Evolutionary conservation across 2,797 vertebrate genomes (phyloP).

Genomic region (Xiphorhynchus erythropygius): DNA sequence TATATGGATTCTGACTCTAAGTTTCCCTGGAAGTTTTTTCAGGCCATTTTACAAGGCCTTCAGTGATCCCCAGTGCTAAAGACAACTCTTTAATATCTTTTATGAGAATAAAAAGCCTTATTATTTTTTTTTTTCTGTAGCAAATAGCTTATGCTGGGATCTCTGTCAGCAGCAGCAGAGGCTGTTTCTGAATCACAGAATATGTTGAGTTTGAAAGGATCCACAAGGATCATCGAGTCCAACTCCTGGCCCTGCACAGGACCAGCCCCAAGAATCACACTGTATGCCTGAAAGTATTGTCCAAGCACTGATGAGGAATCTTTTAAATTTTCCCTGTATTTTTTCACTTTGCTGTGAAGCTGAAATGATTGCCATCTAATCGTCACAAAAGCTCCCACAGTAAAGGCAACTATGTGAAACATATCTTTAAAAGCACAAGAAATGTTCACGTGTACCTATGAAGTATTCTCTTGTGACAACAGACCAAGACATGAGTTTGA

Average conservation of each 20-base stretch:
- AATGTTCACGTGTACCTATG: neutral
- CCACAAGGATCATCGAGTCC: neutral
- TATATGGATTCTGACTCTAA: neutral
- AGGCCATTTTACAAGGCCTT: neutral
- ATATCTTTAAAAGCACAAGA: neutral
- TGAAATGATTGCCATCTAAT: neutral
- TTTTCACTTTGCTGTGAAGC: neutral
- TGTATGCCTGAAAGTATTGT: neutral
- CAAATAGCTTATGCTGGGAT: neutral
- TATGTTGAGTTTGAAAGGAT: neutral
- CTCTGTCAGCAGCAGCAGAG: neutral
- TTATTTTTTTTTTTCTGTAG: neutral
- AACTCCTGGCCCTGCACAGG: neutral
- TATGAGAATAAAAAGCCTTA: neutral
- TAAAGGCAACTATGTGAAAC: neutral
- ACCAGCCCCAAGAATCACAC: neutral
- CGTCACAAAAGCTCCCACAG: neutral
- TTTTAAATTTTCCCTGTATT: neutral
- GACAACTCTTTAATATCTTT: neutral
- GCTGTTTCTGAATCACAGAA: neutral
- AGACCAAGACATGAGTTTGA: neutral
- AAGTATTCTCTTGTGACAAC: neutral
- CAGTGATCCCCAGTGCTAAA: neutral
- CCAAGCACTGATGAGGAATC: neutral
- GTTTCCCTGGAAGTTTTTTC: neutral